Evolutionary conservation across 2,113 vertebrate genomes (phyloP), one percentile per base, ranked within the genome.

Genomic region (Sitta europaea): DNA sequence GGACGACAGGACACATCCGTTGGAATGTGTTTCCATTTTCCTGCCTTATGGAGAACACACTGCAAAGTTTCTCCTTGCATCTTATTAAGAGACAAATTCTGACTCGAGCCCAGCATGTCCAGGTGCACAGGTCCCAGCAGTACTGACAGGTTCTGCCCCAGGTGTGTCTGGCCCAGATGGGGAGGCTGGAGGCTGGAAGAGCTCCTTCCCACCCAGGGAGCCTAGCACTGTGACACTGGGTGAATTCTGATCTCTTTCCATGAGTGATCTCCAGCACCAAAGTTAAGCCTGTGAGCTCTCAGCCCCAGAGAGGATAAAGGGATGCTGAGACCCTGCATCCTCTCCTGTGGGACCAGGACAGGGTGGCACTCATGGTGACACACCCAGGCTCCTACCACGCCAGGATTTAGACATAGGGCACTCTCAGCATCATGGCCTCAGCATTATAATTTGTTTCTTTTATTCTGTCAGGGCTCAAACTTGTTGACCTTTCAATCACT

Each of bases 401-500:
- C 88, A 79, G 24, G 90, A 92, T 79, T 68, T 61, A 86, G 61
- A 68, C 88, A 88, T 28, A 75, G 81, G 88, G 71, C 54, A 82
- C 79, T 80, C 83, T 67, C 84, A 79, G 85, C 70, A 53, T 88
- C 77, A 65, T 61, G 70, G 82, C 81, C 78, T 88, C 74, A 24
- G 90, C 4, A 12, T 79, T 85, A 48, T 79, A 86, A 95, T 95
- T 72, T 91, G 92, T 92, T 93, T 96, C 92, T 94, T 97, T 94
- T 72, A 90, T 95, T 92, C 94, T 86, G 82, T 40, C 95, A 67
- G 82, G 79, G 86, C 88, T 97, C 94, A 94, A 88, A 94, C 92
- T 88, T 95, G 94, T 94, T 95, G 96, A 96, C 95, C 94, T 95
- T 92, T 85, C 92, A 94, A 92, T 97, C 94, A 90, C 76, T 73